These are phyloP conservation scores for Laothoe populi DNA, from an alignment of 2,888 invertebrate genomes.

Conservation along the genomic window DNA sequence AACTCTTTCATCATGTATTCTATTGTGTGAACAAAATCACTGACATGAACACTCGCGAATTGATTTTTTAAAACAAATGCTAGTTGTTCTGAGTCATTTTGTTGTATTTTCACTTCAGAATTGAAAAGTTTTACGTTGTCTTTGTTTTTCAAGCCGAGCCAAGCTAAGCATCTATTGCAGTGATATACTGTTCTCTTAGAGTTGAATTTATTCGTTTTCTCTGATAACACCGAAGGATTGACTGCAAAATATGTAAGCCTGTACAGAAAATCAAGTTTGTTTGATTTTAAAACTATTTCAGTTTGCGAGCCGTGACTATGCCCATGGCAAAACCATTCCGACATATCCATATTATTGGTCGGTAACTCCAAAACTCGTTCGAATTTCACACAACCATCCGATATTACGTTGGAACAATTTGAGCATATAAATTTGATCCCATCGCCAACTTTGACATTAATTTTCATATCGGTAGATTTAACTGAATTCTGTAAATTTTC, in stretches of 20 bases:
- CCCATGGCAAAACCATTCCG: conserved; percentile 88
- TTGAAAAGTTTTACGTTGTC: conserved; percentile 83
- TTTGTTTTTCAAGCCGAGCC: conserved; percentile 82
- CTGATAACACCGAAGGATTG: conserved; percentile 65
- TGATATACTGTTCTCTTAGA: conserved; percentile 73
- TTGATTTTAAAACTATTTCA: conserved; percentile 69
- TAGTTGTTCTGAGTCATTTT: conserved; percentile 49
- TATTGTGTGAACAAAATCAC: conserved; percentile 83
- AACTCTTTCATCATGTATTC: conserved; percentile 79
- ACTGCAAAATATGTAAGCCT: conserved; percentile 83
- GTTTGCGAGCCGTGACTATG: conserved; percentile 58
- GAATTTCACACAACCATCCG: conserved; percentile 78
- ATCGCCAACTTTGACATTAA: conserved; percentile 60
- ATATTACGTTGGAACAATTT: conserved; percentile 75
- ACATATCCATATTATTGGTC: conserved; percentile 83
- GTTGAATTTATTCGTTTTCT: conserved; percentile 76
- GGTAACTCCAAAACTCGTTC: conserved; percentile 86
- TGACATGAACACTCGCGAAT: conserved; percentile 55
- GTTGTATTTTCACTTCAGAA: conserved; percentile 79
- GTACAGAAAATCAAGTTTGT: conserved; percentile 84
- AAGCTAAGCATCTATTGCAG: conserved; percentile 84
- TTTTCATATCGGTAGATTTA: conserved; percentile 53
- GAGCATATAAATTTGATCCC: conserved; percentile 66
- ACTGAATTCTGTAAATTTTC: conserved; percentile 44
- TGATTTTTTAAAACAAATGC: conserved; percentile 59